phyloP scores from a whole-genome alignment of 2,113 vertebrate genomes.

The Thunnus thynnus region DNA sequence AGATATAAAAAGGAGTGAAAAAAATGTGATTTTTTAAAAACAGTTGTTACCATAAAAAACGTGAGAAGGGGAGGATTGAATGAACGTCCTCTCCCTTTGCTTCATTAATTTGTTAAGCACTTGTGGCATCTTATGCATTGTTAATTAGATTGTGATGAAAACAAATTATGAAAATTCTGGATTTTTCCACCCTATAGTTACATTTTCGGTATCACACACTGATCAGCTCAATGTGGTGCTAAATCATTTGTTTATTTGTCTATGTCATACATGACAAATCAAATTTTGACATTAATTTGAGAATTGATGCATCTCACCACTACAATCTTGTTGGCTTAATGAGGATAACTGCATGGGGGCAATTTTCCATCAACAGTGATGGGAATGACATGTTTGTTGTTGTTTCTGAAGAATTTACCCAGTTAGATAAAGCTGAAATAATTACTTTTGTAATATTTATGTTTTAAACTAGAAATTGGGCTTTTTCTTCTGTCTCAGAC shows the following conservation, averaged over 20 bases:
- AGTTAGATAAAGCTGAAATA: background rate
- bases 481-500: slow-evolving; percentile 81
- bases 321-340: background rate
- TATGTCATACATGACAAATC: background rate
- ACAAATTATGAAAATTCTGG: too few species aligned
- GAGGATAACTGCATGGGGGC: too few species aligned
- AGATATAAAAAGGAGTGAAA: slow-evolving; percentile 29
- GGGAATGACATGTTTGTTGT: background rate
- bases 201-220: background rate
- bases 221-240: background rate
- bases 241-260: background rate
- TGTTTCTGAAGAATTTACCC: background rate
- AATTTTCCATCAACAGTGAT: background rate
- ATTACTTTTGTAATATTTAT: background rate
- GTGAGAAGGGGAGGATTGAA: too few species aligned
- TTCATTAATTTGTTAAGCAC: background rate
- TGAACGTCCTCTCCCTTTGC: too few species aligned
- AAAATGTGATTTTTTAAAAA: slow-evolving; percentile 25
- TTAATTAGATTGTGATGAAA: background rate
- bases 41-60: background rate
- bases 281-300: background rate
- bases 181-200: background rate
- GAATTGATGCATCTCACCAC: background rate
- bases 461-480: background rate
- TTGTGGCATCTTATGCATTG: background rate